Evolutionary conservation across 2,113 vertebrate species (phyloP).

Genomic region (Prinia subflava): DNA sequence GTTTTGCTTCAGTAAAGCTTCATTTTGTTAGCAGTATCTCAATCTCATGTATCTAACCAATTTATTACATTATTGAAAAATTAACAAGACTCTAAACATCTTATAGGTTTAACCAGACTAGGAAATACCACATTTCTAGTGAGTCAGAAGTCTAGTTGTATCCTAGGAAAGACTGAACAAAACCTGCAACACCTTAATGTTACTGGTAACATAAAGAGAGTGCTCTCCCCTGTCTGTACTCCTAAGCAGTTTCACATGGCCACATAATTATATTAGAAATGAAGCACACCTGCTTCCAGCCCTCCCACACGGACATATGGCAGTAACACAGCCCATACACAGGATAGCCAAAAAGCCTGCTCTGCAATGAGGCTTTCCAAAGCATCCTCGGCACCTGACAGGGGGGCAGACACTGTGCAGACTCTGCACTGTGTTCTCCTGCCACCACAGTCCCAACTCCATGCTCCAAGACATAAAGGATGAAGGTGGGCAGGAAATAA

Average conservation of each 20-base stretch:
- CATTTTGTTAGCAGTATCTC: not conserved
- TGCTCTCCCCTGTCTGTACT: not conserved
- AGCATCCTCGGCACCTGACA: not conserved
- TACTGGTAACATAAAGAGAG: not conserved
- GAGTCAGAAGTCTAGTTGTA: not conserved
- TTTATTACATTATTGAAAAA: not conserved
- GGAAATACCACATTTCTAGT: not conserved
- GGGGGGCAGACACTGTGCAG: not conserved
- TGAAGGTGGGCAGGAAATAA: not conserved
- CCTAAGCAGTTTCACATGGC: not conserved
- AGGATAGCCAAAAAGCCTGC: not conserved
- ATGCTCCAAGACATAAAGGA: not conserved
- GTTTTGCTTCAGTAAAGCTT: constrained; percentile 3
- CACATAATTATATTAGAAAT: not conserved
- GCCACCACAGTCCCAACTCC: not conserved
- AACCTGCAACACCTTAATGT: not conserved
- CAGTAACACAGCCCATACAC: accelerated
- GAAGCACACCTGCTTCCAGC: not conserved
- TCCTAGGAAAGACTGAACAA: not conserved
- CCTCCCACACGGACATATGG: accelerated
- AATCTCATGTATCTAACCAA: not conserved
- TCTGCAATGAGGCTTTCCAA: not conserved
- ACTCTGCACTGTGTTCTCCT: accelerated
- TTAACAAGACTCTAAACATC: not conserved
- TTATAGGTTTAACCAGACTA: not conserved